These are phyloP conservation scores for Lepus americanus DNA, from an alignment of 2,113 vertebrate species.

Conservation along the genomic window DNA sequence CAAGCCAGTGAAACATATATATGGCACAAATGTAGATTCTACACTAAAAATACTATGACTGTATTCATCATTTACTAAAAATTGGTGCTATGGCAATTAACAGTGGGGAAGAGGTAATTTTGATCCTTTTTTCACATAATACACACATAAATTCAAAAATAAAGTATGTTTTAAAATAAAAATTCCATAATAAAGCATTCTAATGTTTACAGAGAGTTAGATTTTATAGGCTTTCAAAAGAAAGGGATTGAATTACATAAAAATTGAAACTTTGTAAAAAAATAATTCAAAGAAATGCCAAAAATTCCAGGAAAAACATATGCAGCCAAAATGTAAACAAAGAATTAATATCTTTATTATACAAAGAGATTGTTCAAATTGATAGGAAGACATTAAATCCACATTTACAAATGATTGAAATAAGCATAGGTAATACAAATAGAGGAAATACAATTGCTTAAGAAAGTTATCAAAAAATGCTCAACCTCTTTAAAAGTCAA, in stretches of 20 bases:
- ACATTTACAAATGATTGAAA: not conserved
- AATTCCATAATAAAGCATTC: not conserved
- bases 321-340: not conserved
- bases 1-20: not conserved
- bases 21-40: not conserved
- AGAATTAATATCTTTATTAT: not conserved
- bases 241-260: not conserved
- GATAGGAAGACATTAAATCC: not conserved
- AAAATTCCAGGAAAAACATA: not conserved
- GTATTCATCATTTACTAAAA: not conserved
- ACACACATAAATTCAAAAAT: constrained; percentile 25
- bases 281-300: constrained; percentile 17
- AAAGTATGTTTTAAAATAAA: constrained; percentile 15
- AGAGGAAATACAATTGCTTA: not conserved
- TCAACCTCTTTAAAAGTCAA: constrained; percentile 18
- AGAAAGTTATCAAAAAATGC: not conserved
- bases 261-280: constrained; percentile 10
- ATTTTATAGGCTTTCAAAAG: not conserved
- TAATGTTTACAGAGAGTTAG: not conserved
- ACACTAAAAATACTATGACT: not conserved
- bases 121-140: not conserved
- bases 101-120: not conserved
- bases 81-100: not conserved
- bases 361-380: not conserved
- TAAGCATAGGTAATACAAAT: not conserved